Percentiles rank a stretch among this genome's conserved stretches.
These are phyloP conservation scores for Trilocha varians DNA, from an alignment of 2,888 invertebrate genomes.

Conservation along the genomic window DNA sequence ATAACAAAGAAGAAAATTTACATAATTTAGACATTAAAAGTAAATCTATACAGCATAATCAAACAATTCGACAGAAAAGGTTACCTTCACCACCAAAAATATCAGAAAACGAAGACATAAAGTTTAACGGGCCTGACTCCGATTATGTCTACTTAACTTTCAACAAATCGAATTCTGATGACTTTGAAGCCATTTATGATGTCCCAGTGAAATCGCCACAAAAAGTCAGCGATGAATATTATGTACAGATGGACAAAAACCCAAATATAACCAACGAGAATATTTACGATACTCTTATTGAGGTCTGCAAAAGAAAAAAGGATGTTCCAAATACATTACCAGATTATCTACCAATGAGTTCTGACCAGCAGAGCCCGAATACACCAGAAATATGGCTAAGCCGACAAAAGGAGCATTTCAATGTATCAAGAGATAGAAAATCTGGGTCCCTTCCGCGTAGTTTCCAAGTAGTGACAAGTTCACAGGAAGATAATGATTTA, in stretches of 20 bases:
- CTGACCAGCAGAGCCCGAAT: conserved; percentile 71
- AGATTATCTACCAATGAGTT: conserved; percentile 60
- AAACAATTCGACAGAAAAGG: conserved; percentile 39
- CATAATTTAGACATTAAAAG: conserved; percentile 42
- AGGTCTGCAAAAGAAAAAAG: conserved; percentile 53
- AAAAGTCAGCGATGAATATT: conserved; percentile 45
- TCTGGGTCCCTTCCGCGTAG: conserved; percentile 85
- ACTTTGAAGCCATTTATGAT: conserved; percentile 55
- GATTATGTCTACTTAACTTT: conserved; percentile 67
- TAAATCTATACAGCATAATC: conserved; percentile 45
- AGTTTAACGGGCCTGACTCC: conserved; percentile 38
- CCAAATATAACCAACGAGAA: conserved; percentile 34
- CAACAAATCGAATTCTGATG: conserved; percentile 25
- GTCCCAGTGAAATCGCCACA: conserved; percentile 53
- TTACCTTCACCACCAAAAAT: conserved; percentile 46
- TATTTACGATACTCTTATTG: conserved; percentile 53
- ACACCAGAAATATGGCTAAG: conserved; percentile 81
- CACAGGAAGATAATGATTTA: conserved; percentile 57
- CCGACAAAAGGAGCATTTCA: conserved; percentile 79
- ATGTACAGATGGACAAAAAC: conserved; percentile 49
- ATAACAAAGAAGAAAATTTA: conserved; percentile 36
- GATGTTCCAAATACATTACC: conserved; percentile 35
- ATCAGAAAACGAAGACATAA: conserved; percentile 19
- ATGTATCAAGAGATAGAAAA: conserved; percentile 77
- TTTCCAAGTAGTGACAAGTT: conserved; percentile 78